Evolutionary conservation across 2,797 vertebrate genomes (phyloP).

Genomic region (Gastrophryne carolinensis): DNA sequence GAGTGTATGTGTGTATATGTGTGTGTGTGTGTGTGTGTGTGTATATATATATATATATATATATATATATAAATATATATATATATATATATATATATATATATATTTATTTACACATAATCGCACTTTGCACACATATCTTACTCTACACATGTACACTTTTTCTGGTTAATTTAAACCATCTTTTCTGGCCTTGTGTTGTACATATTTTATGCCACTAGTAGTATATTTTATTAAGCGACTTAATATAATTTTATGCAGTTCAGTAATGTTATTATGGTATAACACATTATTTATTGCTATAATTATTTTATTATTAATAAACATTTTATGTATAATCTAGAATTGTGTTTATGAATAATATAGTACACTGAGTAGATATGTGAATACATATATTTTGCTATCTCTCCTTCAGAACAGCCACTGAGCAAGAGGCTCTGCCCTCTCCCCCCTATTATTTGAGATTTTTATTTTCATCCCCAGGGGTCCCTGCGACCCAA

Average conservation of each 20-base stretch:
- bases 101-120: constrained; percentile 32
- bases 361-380: not conserved
- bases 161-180: constrained; percentile 63
- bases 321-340: constrained; percentile 45
- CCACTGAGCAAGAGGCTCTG: too few species aligned
- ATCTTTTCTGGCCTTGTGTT: constrained; percentile 64
- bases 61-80: too few species aligned
- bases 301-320: constrained; percentile 56
- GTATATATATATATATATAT: too few species aligned
- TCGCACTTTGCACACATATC: constrained; percentile 7
- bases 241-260: constrained; percentile 67
- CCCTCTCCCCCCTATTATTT: too few species aligned
- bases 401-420: too few species aligned
- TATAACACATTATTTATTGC: constrained; percentile 64
- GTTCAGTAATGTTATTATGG: constrained; percentile 65
- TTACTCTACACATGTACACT: constrained; percentile 38
- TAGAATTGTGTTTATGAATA: not conserved
- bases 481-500: too few species aligned
- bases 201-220: constrained; percentile 67
- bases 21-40: too few species aligned
- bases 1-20: too few species aligned
- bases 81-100: too few species aligned
- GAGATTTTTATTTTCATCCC: too few species aligned
- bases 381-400: too few species aligned
- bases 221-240: constrained; percentile 62